A percentile compares a stretch with the other conserved stretches of the same genome.
These are phyloP conservation scores for Seriola dumerili DNA, from an alignment of 2,113 vertebrate species.

Conservation along the genomic window DNA sequence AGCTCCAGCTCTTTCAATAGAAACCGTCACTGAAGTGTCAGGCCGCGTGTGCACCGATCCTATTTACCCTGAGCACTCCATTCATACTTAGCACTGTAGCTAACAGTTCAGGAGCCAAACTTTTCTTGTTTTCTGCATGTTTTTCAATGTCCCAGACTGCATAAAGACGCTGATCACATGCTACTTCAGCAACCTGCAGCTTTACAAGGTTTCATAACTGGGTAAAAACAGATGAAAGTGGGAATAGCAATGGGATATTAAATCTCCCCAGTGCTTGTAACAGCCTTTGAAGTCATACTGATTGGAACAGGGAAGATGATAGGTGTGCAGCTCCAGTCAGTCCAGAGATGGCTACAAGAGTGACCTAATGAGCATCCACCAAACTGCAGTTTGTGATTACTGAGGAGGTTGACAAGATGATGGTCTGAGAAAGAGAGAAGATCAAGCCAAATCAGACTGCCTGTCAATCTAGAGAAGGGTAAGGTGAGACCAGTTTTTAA, in stretches of 20 bases:
- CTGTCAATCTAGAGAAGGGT: slow-evolving; percentile 15
- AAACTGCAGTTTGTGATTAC: slow-evolving; percentile 39
- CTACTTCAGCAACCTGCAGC: slow-evolving; percentile 2
- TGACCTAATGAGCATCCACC: slow-evolving; percentile 42
- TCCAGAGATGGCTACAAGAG: slow-evolving; percentile 17
- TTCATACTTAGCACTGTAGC: too few relatives aligned
- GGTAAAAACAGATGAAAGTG: slow-evolving; percentile 49
- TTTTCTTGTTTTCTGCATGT: not conserved
- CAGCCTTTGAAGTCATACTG: slow-evolving; percentile 51
- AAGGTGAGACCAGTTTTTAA: slow-evolving; percentile 11
- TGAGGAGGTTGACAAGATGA: slow-evolving; percentile 26
- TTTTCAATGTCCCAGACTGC: slow-evolving; percentile 8
- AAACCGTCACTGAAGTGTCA: too few relatives aligned
- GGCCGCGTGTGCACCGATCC: too few relatives aligned
- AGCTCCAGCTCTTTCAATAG: too few relatives aligned
- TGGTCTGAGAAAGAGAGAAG: slow-evolving; percentile 31
- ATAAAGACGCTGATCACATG: slow-evolving; percentile 23
- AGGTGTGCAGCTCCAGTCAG: slow-evolving; percentile 15
- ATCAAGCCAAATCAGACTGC: slow-evolving; percentile 13
- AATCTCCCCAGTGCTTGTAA: slow-evolving; percentile 29
- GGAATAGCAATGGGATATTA: slow-evolving; percentile 20
- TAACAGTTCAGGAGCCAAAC: not conserved
- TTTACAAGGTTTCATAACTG: slow-evolving; percentile 31
- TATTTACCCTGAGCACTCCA: too few relatives aligned
- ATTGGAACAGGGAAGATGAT: slow-evolving; percentile 45